Evolutionary conservation across 2,797 vertebrate species (phyloP).

Genomic region (Eleutherodactylus coqui): DNA sequence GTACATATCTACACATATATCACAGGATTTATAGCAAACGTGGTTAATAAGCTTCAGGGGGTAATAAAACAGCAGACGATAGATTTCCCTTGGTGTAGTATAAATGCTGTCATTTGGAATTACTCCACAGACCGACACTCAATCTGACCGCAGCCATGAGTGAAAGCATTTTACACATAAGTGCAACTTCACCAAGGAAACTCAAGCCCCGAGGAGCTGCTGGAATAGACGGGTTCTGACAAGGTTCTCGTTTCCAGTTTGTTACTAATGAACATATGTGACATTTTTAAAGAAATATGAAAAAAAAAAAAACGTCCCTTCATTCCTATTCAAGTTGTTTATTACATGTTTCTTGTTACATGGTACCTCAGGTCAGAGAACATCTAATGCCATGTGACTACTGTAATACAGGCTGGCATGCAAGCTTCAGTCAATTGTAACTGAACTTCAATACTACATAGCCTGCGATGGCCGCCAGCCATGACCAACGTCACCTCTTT

Average conservation of each 20-base stretch:
- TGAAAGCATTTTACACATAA: constrained; percentile 27
- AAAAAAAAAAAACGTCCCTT: background rate
- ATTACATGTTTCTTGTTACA: background rate
- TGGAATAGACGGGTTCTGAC: background rate
- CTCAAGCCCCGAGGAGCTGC: constrained; percentile 29
- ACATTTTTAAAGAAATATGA: background rate
- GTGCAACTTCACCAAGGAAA: constrained; percentile 23
- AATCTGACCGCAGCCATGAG: constrained; percentile 21
- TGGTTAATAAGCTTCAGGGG: constrained; percentile 29
- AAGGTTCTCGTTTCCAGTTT: constrained; percentile 1
- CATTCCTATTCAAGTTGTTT: background rate
- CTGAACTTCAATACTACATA: too few relatives aligned
- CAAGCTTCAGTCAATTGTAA: background rate
- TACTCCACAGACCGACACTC: constrained; percentile 31
- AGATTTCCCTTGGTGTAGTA: constrained; percentile 27
- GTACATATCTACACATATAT: constrained; percentile 25
- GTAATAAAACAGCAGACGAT: constrained; percentile 27
- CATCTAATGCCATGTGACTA: background rate
- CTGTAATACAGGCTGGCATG: background rate
- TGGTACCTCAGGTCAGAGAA: background rate
- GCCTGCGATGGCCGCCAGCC: too few relatives aligned
- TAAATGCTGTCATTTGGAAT: constrained; percentile 36
- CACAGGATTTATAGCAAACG: constrained; percentile 37
- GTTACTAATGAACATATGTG: background rate
- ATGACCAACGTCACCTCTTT: too few relatives aligned